Conservation (phyloP, 2,797 vertebrate species). For the Scyliorhinus canicula region DNA sequence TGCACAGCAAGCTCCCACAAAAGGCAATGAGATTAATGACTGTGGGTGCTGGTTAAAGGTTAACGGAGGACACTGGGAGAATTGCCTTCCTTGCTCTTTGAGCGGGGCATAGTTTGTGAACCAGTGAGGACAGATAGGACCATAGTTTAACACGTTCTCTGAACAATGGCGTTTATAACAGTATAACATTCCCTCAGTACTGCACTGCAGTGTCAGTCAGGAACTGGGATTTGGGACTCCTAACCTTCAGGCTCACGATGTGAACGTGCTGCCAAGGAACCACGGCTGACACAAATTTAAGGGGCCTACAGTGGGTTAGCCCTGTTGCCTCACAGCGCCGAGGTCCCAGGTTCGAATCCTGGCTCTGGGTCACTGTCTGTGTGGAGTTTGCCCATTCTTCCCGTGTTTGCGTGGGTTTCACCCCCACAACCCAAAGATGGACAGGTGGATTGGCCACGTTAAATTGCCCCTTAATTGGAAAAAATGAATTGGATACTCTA, state of each 20-base stretch:
- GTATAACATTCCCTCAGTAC: not conserved
- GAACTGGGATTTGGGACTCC: too few relatives aligned
- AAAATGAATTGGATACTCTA: too few relatives aligned
- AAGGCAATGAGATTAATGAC: not conserved
- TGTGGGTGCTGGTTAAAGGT: not conserved
- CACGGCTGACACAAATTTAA: not conserved
- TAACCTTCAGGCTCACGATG: not conserved
- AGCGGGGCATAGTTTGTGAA: not conserved
- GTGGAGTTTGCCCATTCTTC: too few relatives aligned
- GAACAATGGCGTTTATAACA: not conserved
- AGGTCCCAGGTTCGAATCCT: too few relatives aligned
- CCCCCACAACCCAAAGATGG: too few relatives aligned
- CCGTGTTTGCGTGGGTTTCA: too few relatives aligned
- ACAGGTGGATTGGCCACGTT: too few relatives aligned
- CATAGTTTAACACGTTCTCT: not conserved
- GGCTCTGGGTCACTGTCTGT: too few relatives aligned
- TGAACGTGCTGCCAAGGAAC: not conserved
- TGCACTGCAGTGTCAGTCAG: not conserved
- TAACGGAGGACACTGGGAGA: not conserved
- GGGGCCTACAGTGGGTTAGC: too few relatives aligned
- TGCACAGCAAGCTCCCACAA: too few relatives aligned
- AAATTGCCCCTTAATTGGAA: too few relatives aligned
- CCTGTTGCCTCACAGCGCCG: too few relatives aligned
- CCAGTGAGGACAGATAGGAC: not conserved
- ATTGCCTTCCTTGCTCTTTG: not conserved